A percentile compares a stretch with the other conserved stretches of the same genome.
Conservation (phyloP, 1,140 invertebrate genomes). For the Doryteuthis pealeii region DNA sequence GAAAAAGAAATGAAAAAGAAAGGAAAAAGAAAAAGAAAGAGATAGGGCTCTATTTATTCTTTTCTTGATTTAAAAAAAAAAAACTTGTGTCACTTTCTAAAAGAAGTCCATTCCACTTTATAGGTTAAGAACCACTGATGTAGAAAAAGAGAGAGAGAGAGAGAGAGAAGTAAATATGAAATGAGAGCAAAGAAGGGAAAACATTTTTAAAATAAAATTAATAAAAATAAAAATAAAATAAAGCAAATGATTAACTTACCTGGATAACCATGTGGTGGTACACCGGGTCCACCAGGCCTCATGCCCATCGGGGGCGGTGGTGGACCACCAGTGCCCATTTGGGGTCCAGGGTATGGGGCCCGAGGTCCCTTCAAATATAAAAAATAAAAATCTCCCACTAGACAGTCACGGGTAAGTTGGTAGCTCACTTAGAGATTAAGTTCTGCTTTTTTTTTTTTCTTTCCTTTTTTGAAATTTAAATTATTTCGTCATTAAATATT, state of each 20-base stretch:
- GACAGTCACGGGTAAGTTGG: background rate
- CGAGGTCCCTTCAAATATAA: slow-evolving; percentile 13
- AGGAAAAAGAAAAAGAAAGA: no score
- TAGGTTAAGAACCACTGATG: background rate
- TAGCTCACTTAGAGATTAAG: no score
- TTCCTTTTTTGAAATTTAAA: no score
- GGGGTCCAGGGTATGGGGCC: slow-evolving; percentile 3
- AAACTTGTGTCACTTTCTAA: no score
- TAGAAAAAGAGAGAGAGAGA: background rate
- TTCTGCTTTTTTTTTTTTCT: no score
- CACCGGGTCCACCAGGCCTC: slow-evolving; percentile 1
- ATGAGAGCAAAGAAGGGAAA: background rate
- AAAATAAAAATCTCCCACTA: background rate
- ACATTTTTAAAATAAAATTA: background rate
- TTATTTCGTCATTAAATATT: no score
- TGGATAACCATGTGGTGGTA: slow-evolving; percentile 7
- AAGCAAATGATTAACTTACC: background rate
- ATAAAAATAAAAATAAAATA: background rate
- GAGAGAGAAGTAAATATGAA: background rate
- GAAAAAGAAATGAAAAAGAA: no score
- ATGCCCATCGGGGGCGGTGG: slow-evolving; percentile 9
- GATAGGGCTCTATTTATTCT: no score
- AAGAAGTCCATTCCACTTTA: background rate
- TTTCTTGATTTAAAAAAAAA: no score
- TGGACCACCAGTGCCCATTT: slow-evolving; percentile 10